These are phyloP conservation scores for Spongilla lacustris DNA, from an alignment of 37 sponge, comb jelly and placozoan genomes.

Conservation along the genomic window DNA sequence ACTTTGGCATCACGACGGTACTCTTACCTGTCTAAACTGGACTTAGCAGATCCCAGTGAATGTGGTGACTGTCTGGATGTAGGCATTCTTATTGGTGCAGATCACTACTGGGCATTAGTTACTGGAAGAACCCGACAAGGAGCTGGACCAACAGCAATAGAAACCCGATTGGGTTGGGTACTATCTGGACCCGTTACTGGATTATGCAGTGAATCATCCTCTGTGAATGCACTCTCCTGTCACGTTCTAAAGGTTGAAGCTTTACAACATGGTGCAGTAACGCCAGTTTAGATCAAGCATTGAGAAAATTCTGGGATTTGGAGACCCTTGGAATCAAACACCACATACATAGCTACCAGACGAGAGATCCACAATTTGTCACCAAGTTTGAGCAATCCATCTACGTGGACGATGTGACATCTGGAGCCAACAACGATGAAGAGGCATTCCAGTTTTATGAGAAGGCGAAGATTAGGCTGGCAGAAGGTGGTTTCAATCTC, in stretches of 20 bases:
- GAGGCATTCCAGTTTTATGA: slow-evolving; percentile 22
- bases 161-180: no score
- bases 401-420: slow-evolving; percentile 31
- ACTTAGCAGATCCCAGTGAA: slow-evolving; percentile 36
- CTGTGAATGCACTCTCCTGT: slow-evolving; percentile 14
- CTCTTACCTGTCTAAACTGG: slow-evolving; percentile 26
- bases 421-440: slow-evolving; percentile 31
- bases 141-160: no score
- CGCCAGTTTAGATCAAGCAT: slow-evolving; percentile 6
- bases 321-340: slow-evolving; percentile 42
- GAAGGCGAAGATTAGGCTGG: slow-evolving; percentile 11
- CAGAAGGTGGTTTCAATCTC: slow-evolving; percentile 31
- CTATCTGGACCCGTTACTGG: no score
- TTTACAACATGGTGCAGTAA: not conserved
- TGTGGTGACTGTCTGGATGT: not conserved
- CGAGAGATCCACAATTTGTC: slow-evolving; percentile 19
- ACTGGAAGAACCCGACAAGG: no score
- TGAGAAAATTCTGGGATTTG: slow-evolving; percentile 52
- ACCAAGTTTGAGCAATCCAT: slow-evolving; percentile 17
- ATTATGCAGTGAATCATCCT: not conserved
- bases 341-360: slow-evolving; percentile 16
- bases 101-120: slow-evolving; percentile 46
- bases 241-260: slow-evolving; percentile 21
- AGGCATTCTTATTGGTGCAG: slow-evolving; percentile 41
- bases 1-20: not conserved